These are phyloP conservation scores for Leiothrix lutea DNA, from an alignment of 2,113 vertebrate species.

Conservation along the genomic window DNA sequence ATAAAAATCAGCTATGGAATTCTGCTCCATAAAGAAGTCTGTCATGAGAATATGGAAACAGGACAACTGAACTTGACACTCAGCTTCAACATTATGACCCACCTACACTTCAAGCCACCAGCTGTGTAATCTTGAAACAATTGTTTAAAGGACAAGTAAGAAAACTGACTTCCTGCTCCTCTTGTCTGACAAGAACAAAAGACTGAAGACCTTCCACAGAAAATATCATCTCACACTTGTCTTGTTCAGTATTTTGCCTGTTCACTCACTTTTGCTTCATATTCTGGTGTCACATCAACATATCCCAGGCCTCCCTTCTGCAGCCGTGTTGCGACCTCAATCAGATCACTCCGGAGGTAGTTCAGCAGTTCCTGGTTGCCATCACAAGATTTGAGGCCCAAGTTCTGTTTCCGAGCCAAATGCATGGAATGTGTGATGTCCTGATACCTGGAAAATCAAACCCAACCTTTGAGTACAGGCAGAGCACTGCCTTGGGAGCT, in stretches of 20 bases:
- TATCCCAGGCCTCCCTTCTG: constrained; percentile 96
- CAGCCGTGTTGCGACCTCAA: constrained; percentile 91
- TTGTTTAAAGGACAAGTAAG: background rate
- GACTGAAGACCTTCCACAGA: background rate
- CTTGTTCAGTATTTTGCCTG: background rate
- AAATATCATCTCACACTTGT: background rate
- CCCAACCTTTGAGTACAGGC: background rate
- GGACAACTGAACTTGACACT: background rate
- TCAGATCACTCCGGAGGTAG: constrained; percentile 90
- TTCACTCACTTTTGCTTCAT: constrained; percentile 85
- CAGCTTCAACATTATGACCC: background rate
- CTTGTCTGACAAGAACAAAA: background rate
- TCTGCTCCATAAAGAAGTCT: background rate
- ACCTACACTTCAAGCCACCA: background rate
- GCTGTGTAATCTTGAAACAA: background rate
- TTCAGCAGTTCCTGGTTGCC: constrained; percentile 88
- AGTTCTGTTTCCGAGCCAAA: constrained; percentile 84
- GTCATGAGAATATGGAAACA: background rate
- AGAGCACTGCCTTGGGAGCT: background rate
- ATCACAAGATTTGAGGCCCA: constrained; percentile 86
- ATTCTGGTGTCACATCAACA: constrained; percentile 84
- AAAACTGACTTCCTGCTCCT: background rate
- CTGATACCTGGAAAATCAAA: constrained; percentile 81
- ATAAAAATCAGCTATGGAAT: background rate
- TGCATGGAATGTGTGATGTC: constrained; percentile 92